These are phyloP conservation scores for Acleris emargana DNA, from an alignment of 2,888 invertebrate species.

Conservation along the genomic window DNA sequence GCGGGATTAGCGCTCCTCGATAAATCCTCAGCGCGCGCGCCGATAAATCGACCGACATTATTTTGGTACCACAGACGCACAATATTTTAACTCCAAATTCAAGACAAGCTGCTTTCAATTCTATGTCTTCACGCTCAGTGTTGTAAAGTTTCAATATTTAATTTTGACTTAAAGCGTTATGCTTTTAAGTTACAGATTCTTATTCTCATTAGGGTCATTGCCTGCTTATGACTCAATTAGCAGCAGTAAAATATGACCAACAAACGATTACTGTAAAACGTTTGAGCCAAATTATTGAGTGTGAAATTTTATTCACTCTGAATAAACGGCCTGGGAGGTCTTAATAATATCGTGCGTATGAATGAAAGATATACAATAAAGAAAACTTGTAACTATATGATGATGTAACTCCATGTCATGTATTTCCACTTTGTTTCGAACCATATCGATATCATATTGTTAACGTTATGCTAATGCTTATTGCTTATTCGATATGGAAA, in stretches of 20 bases:
- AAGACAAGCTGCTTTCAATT: too few relatives aligned
- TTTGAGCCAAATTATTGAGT: constrained; percentile 45
- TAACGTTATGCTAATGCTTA: too few relatives aligned
- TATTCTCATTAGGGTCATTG: constrained; percentile 83
- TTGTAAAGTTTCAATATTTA: too few relatives aligned
- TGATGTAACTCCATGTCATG: too few relatives aligned
- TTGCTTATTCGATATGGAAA: too few relatives aligned
- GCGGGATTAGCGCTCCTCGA: constrained; percentile 71
- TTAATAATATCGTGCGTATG: constrained; percentile 5
- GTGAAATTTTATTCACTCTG: background rate
- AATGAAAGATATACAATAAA: too few relatives aligned
- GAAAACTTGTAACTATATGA: too few relatives aligned
- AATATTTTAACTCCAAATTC: background rate
- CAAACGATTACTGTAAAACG: constrained; percentile 61
- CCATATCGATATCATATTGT: too few relatives aligned
- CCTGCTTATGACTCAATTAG: constrained; percentile 79
- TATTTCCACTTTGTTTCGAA: too few relatives aligned
- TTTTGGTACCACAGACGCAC: constrained; percentile 57
- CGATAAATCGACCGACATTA: constrained; percentile 80
- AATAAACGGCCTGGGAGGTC: constrained; percentile 8
- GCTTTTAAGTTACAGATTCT: constrained; percentile 57
- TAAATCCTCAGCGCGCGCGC: constrained; percentile 80
- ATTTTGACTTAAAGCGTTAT: too few relatives aligned
- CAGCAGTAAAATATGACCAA: background rate
- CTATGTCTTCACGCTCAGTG: too few relatives aligned